Evolutionary conservation across 2,113 vertebrate species (phyloP).

Genomic region (Malurus cyaneus): DNA sequence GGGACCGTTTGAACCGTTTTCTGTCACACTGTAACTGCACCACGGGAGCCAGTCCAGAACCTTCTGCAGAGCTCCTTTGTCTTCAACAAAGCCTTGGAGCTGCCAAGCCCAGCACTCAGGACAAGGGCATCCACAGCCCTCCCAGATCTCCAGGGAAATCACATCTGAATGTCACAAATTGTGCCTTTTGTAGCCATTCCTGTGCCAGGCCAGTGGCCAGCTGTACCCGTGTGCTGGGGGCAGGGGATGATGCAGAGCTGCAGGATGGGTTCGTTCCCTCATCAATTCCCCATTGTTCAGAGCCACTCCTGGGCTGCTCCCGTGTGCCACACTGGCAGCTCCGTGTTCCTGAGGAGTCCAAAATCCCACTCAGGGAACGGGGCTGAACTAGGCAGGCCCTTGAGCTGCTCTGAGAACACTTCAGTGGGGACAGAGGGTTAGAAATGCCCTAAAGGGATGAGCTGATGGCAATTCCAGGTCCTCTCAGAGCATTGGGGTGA

Average conservation of each 20-base stretch:
- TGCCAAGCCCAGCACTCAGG: not conserved
- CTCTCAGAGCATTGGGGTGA: not conserved
- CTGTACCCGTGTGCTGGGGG: not conserved
- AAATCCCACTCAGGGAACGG: not conserved
- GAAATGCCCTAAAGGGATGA: not conserved
- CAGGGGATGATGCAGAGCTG: not conserved
- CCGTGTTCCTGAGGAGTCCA: not conserved
- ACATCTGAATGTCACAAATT: not conserved
- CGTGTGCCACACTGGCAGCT: not conserved
- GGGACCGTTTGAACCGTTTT: not conserved
- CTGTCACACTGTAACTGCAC: not conserved
- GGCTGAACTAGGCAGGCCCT: not conserved
- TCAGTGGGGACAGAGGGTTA: not conserved
- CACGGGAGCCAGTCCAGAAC: rapidly evolving
- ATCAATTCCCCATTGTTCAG: not conserved
- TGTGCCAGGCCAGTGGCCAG: not conserved
- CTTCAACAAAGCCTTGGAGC: rapidly evolving
- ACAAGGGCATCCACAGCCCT: not conserved
- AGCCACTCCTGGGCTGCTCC: not conserved
- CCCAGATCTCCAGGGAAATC: not conserved
- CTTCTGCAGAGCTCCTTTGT: rapidly evolving
- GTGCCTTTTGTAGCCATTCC: not conserved
- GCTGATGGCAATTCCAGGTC: not conserved
- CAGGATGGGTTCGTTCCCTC: not conserved
- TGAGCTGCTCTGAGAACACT: not conserved